Evolutionary conservation across 2,113 vertebrate genomes (phyloP), one percentile per base, ranked within the genome.

Genomic region (Toxotes chatareus): DNA sequence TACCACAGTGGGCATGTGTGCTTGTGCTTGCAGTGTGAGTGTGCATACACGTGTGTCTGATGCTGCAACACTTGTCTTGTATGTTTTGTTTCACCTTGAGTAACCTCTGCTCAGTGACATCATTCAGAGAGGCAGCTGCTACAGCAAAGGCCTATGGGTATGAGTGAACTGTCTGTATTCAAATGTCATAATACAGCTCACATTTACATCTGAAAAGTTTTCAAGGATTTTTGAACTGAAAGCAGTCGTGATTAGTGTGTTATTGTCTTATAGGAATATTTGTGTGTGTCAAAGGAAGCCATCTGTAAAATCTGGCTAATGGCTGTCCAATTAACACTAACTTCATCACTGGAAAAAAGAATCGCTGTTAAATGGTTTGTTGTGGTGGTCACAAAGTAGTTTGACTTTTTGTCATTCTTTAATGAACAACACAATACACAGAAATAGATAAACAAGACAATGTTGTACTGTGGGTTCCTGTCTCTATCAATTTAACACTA

Each of bases 31-130:
- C 36, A 47, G 47, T 60, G 70, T 34, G 70, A 34, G 46, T 34
- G 21, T 42, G 23, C n/a, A 13, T 72, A 9, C 8, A 46, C 19
- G 46, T 44, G 27, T 75, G 68, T 65, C 86, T 87, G 78, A 84
- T 38, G 1, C 79, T 81, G 82, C 74, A 77, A 57, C 77, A 49
- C 69, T 79, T 70, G 81, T 91, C 86, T 88, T 23, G 7, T 79
- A 66, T 76, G 82, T 83, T 85, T 76, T 73, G 60, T 70, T 66
- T 88, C 83, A 90, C 85, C 83, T 83, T n/a, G 46, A 87, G 82
- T 93, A 90, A 86, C 86, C 82, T 88, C 68, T 86, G 23, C 63
- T 75, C 44, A 32, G 55, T 71, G 47, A 83, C 68, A 27, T 73
- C 64, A 68, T 38, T 60, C 55, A 38, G 14, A 66, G 65, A 79